Percentiles rank a stretch among this genome's conserved stretches.
Conservation (phyloP, 2,113 vertebrate genomes). For the Chinchilla lanigera region DNA sequence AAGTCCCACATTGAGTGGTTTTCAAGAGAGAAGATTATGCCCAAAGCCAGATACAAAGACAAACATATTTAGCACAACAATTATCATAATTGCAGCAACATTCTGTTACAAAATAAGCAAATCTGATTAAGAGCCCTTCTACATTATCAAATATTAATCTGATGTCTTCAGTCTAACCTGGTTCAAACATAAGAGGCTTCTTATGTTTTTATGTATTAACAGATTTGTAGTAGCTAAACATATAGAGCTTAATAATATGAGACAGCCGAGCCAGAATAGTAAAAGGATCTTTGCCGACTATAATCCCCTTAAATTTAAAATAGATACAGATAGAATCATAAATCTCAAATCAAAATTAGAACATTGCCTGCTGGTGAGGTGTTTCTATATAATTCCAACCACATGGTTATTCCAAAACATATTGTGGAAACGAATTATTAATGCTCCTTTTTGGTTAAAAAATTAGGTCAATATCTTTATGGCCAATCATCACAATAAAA, state of each 20-base stretch:
- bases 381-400: slow-evolving; percentile 73
- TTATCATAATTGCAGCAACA: slow-evolving; percentile 99
- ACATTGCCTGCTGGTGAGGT: slow-evolving; percentile 71
- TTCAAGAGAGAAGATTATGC: slow-evolving; percentile 90
- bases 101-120: slow-evolving; percentile 93
- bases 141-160: slow-evolving; percentile 99
- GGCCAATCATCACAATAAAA: slow-evolving; percentile 70
- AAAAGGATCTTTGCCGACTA: slow-evolving; percentile 89
- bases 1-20: slow-evolving; percentile 87
- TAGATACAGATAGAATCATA: slow-evolving; percentile 87
- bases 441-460: slow-evolving; percentile 64
- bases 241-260: slow-evolving; percentile 95
- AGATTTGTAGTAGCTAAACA: slow-evolving; percentile 95
- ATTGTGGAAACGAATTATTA: slow-evolving; percentile 32
- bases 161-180: slow-evolving; percentile 94
- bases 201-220: slow-evolving; percentile 97
- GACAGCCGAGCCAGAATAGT: slow-evolving; percentile 90
- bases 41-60: slow-evolving; percentile 92
- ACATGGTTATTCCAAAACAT: slow-evolving; percentile 62
- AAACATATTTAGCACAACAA: slow-evolving; percentile 97
- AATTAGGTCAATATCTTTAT: slow-evolving; percentile 50
- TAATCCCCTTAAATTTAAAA: slow-evolving; percentile 96
- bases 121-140: slow-evolving; percentile 98
- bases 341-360: slow-evolving; percentile 87
- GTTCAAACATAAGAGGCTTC: slow-evolving; percentile 94